Base-by-base conservation (phyloP, 2,797 vertebrate genomes). In the Chrysocyon brachyurus region DNA sequence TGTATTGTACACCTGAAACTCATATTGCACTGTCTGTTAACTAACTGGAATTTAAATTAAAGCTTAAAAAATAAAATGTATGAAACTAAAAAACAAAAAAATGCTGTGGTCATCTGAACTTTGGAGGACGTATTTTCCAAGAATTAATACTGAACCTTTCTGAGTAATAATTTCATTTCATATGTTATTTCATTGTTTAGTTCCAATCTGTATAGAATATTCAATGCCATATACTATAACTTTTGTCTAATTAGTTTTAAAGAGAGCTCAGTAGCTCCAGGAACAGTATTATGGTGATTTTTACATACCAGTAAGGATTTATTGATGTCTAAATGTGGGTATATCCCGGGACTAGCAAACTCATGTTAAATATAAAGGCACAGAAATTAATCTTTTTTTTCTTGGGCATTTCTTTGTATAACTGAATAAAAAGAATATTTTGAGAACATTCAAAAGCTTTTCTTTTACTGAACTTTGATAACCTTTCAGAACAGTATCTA, bases 241-340 rank as follows among this genome's bases (percentile, higher is more conserved):
- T 95, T 83, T 87, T 90, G 26, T 95, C 49, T 57, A 72, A 26
- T 82, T 96, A 56, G 46, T 63, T 83, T 72, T 79, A 85, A 91
- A 88, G 46, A 49, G 40, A 1, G 5, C 36, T 85, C 46, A 81
- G 24, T 49, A 75, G 33, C 28, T 68, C 72, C 49, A 79, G 56
- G 7, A 96, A 75, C 21, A 52, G 19, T 79, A 12, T 64, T 61
- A 19, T 63, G 24, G 40, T 64, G 24, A 88, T 68, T 19, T 93
- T 90, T 87, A 28, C 24, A 52, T 16, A 66, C 11, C 54, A 57
- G 40, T 52, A 66, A 36, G 15, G 31, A 46, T 92, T 78, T 36
- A 56, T 52, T 85, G 49, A 59, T 85, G n/a, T 63, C n/a, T 15
- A 96, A 64, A 24, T 88, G 28, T 24, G 19, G 46, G 12, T 70